Conservation (phyloP, 2,888 invertebrate genomes). For the Mimachlamys varia region DNA sequence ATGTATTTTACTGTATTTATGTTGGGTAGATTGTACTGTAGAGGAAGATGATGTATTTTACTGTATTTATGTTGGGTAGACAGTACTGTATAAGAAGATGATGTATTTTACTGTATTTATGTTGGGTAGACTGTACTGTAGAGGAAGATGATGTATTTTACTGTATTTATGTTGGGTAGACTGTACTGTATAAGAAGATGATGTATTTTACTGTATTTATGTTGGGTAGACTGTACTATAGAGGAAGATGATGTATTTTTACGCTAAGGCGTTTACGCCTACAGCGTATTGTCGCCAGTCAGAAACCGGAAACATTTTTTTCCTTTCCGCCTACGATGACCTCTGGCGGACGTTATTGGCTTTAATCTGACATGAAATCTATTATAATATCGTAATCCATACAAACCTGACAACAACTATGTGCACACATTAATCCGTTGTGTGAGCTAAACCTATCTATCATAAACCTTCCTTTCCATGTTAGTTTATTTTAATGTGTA, state of each 20-base stretch:
- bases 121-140: constrained; percentile 56
- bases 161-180: neutral
- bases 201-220: constrained; percentile 75
- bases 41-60: constrained; percentile 85
- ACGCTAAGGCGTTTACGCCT: no score
- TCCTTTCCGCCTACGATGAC: no score
- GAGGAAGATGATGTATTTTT: constrained; percentile 85
- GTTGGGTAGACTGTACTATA: constrained; percentile 56
- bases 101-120: constrained; percentile 75
- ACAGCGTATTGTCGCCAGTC: no score
- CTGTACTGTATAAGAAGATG: constrained; percentile 84
- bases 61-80: neutral
- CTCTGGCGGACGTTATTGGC: no score
- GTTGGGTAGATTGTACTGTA: constrained; percentile 56
- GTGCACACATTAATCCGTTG: no score
- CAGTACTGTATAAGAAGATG: constrained; percentile 84
- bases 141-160: constrained; percentile 85
- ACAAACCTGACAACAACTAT: no score
- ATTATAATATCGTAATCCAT: no score
- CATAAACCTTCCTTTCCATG: no score
- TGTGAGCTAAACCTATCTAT: no score
- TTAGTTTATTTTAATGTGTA: no score
- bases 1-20: constrained; percentile 75
- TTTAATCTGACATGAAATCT: no score
- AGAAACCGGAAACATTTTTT: no score